Conservation (phyloP, 2,797 vertebrate genomes). For the Anolis apletophallus region DNA sequence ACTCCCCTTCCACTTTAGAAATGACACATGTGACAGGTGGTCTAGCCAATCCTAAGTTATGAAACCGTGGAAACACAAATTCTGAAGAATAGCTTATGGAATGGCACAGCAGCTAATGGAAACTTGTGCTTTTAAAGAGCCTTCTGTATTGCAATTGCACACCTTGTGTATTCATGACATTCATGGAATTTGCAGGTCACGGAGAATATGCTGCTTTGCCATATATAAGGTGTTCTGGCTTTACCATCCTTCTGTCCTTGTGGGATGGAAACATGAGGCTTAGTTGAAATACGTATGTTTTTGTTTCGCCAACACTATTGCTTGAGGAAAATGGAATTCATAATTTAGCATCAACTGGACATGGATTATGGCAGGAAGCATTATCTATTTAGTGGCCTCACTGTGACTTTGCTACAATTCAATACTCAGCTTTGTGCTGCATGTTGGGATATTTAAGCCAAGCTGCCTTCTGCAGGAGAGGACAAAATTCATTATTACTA, state of each 20-base stretch:
- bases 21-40: neutral
- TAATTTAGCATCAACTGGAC: slow-evolving; percentile 45
- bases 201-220: slow-evolving; percentile 21
- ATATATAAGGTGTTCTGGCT: slow-evolving; percentile 50
- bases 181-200: slow-evolving; percentile 32
- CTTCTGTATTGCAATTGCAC: slow-evolving; percentile 5
- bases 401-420: neutral
- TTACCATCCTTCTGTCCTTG: slow-evolving; percentile 37
- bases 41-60: neutral
- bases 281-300: slow-evolving; percentile 28
- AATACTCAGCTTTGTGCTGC: neutral
- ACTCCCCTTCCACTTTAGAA: neutral
- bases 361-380: neutral
- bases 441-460: neutral
- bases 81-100: neutral
- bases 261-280: slow-evolving; percentile 1
- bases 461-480: slow-evolving; percentile 11
- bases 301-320: neutral
- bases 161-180: slow-evolving; percentile 39
- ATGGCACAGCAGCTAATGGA: neutral
- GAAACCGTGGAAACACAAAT: slow-evolving; percentile 9
- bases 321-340: slow-evolving; percentile 44
- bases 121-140: neutral
- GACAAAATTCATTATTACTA: slow-evolving; percentile 33
- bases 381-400: neutral